Evolutionary conservation across 2,113 vertebrate species (phyloP), one percentile per base, ranked within the genome.

Genomic region (Pheucticus melanocephalus): DNA sequence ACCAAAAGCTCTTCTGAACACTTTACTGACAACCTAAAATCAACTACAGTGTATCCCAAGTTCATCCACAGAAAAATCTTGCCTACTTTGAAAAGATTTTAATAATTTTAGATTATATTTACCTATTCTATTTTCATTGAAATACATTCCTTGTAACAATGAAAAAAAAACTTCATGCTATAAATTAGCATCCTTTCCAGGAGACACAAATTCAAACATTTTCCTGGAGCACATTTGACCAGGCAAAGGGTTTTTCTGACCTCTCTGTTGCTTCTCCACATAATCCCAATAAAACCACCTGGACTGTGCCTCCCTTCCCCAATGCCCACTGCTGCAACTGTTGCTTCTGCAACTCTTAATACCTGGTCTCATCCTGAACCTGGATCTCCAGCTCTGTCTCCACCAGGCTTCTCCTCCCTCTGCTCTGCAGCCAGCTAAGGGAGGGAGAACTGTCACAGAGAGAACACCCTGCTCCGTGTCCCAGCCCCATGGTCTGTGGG

Each of bases 291-390:
- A 39, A 71, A 66, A 28, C 31, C n/a, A 40, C 2, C 12, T 6
- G 10, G 47, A 25, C 9, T 22, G 5, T 23, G 45, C 31, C 12
- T 63, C 44, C 54, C 44, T 42, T 31, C 28, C 33, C 50, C 63
- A 37, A 33, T 5, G 0, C 61, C 56, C 31, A 35, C 5, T 0
- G 0, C 19, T 7, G n/a, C n/a, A 53, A 39, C 18, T 1, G 4
- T 20, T 39, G 48, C 35, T 42, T 77, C 76, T 66, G 30, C 54
- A 76, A 5, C 33, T 40, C 35, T 28, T 5, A 37, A n/a, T 37
- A 20, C 24, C n/a, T 4, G 8, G 22, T 20, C 44, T 77, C 27
- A 50, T 35, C 50, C 48, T 14, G n/a, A 37, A 14, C n/a, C 4
- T 3, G 18, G 15, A 12, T 39, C 15, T 70, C 51, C 64, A 30